phyloP scores from a whole-genome alignment of 1,140 invertebrate genomes.

The Sarcophaga bullata region DNA sequence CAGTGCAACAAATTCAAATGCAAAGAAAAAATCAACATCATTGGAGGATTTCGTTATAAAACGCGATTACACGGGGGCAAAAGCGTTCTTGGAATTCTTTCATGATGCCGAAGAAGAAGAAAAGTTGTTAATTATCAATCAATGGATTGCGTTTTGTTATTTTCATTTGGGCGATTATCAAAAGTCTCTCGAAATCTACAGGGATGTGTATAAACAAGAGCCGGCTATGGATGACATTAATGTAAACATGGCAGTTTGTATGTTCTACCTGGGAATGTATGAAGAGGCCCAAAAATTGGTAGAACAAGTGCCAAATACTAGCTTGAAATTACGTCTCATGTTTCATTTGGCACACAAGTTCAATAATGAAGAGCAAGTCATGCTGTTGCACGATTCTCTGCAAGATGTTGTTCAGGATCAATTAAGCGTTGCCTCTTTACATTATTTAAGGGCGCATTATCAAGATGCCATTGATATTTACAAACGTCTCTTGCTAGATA shows the following conservation, averaged over 20 bases:
- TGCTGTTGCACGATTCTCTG: slow-evolving; percentile 84
- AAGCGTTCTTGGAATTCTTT: slow-evolving; percentile 82
- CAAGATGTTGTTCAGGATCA: slow-evolving; percentile 94
- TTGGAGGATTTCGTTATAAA: slow-evolving; percentile 91
- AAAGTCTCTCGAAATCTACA: slow-evolving; percentile 82
- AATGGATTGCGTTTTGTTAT: slow-evolving; percentile 94
- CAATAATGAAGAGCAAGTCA: slow-evolving; percentile 84
- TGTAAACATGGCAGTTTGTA: slow-evolving; percentile 91
- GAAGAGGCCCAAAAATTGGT: slow-evolving; percentile 74
- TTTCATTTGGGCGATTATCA: slow-evolving; percentile 96
- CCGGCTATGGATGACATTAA: slow-evolving; percentile 69
- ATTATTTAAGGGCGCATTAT: slow-evolving; percentile 95
- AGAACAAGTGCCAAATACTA: slow-evolving; percentile 70
- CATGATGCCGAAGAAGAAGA: slow-evolving; percentile 68
- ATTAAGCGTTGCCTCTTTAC: slow-evolving; percentile 93
- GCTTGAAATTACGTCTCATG: slow-evolving; percentile 79
- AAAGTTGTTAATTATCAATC: slow-evolving; percentile 70
- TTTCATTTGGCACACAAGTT: slow-evolving; percentile 97
- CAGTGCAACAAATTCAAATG: slow-evolving; percentile 59
- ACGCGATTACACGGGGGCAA: slow-evolving; percentile 92
- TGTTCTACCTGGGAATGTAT: slow-evolving; percentile 91
- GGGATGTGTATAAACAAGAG: slow-evolving; percentile 67
- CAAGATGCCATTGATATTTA: slow-evolving; percentile 99
- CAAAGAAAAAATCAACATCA: slow-evolving; percentile 73
- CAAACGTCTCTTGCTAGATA: slow-evolving; percentile 91